Base-by-base conservation (phyloP, 2,113 vertebrate genomes). In the Chionis minor region DNA sequence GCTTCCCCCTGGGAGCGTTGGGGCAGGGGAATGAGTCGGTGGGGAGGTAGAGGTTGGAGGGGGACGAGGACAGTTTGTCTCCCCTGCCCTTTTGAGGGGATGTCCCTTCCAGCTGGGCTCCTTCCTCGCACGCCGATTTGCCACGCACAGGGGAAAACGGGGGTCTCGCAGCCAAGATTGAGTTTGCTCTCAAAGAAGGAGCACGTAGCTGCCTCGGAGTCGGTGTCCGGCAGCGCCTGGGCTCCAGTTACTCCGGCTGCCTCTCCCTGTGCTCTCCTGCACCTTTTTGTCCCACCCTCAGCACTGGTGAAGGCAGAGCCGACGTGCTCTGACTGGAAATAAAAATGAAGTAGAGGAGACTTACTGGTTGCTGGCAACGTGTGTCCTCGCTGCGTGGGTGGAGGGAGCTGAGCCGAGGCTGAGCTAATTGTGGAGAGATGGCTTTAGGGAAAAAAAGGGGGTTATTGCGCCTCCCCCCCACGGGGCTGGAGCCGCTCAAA, bases 321-420 rank as follows among this genome's bases (percentile, higher is more conserved):
- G 66, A 91, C 69, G 79, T 88, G 96, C 88, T 96, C 91, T 89
- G 97, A 94, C 95, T 96, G 55, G 97, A 94, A 98, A 98, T 98
- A 98, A 98, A 98, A 91, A 28, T 12, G 44, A 81, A 93, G 85
- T 86, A 72, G 91, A 94, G 78, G 92, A 97, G 95, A 32, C 67
- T 11, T 32, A 17, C 78, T 71, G 91, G 62, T 82, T 86, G 88
- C 94, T 95, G 96, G 95, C 96, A 74, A 51, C 14, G 71, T 91
- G 86, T 86, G 94, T 92, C 38, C 67, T 93, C 3, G 38, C 88
- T 74, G 86, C 27, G 71, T 73, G 97, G 97, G 96, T 6, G 45
- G 86, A 27, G 83, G 80, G n/a, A 94, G 89, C 69, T 21, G 33
- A 71, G 77, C 56, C 2, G 8, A 19, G 55, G 30, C 75, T 10